These are phyloP conservation scores for Bombus terrestris DNA, from an alignment of 1,140 invertebrate species.

Conservation along the genomic window DNA sequence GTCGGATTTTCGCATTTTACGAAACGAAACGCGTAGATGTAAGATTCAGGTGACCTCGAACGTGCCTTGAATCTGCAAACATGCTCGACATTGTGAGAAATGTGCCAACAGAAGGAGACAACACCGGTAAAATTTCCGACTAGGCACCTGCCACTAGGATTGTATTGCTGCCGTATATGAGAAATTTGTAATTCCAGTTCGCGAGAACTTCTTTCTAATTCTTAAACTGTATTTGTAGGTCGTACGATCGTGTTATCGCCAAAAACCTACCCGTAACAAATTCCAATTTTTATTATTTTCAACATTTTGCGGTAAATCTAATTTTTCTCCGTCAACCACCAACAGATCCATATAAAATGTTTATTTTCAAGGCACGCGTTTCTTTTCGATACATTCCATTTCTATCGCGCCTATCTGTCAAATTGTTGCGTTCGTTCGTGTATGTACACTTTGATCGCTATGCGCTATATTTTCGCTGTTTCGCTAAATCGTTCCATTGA, in stretches of 20 bases:
- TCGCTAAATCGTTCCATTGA: background rate
- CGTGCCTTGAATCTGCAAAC: conserved; percentile 44
- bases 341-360: too few species aligned
- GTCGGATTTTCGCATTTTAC: conserved; percentile 14
- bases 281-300: too few species aligned
- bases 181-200: background rate
- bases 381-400: too few species aligned
- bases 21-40: conserved; percentile 17
- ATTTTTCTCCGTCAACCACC: too few species aligned
- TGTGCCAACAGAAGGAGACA: conserved; percentile 25
- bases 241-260: background rate
- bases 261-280: too few species aligned
- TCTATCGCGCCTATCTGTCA: too few species aligned
- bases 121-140: background rate
- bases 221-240: background rate
- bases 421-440: too few species aligned
- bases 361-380: too few species aligned
- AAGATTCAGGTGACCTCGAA: conserved; percentile 59
- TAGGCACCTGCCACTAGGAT: background rate
- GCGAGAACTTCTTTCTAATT: too few species aligned
- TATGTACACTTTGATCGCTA: too few species aligned
- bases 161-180: background rate
- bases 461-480: background rate
- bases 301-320: too few species aligned
- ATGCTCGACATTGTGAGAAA: conserved; percentile 50